Percentiles rank a stretch among this genome's conserved stretches.
phyloP scores from a whole-genome alignment of 2,888 invertebrate genomes.

The Chorisops tibialis region DNA sequence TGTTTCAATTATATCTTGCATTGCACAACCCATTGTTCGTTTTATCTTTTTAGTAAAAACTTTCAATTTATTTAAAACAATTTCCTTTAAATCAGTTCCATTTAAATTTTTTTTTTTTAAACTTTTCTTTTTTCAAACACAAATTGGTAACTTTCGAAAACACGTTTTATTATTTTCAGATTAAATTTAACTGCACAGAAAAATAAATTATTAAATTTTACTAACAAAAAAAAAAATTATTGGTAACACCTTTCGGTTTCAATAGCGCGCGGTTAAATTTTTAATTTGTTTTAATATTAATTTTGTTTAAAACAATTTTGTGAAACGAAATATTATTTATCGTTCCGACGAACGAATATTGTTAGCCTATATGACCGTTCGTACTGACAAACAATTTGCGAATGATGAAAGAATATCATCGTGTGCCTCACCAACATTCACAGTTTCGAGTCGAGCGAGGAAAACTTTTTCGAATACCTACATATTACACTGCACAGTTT shows the following conservation, averaged over 20 bases:
- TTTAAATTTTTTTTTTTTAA: slow-evolving; percentile 14
- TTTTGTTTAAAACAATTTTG: too few species aligned
- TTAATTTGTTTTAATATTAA: neutral
- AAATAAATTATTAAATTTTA: neutral
- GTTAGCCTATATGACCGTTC: slow-evolving; percentile 40
- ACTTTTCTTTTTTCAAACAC: slow-evolving; percentile 14
- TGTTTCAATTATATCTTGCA: slow-evolving; percentile 43
- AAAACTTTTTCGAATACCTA: too few species aligned
- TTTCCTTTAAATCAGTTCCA: neutral
- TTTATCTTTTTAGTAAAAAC: neutral
- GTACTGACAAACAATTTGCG: slow-evolving; percentile 51
- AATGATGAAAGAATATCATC: slow-evolving; percentile 40
- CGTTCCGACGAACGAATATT: too few species aligned
- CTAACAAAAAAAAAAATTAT: too few species aligned
- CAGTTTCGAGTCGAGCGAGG: too few species aligned
- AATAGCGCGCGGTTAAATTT: slow-evolving; percentile 5
- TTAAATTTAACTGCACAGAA: neutral
- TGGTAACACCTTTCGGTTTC: too few species aligned
- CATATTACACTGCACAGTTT: too few species aligned
- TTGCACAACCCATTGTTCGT: slow-evolving; percentile 51
- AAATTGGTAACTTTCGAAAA: neutral
- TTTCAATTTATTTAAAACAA: slow-evolving; percentile 16
- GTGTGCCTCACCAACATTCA: neutral
- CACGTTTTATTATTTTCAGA: neutral
- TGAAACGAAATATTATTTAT: too few species aligned